These are phyloP conservation scores for Pseudachorutes palmiensis DNA, from an alignment of 1,140 invertebrate species.

Conservation along the genomic window DNA sequence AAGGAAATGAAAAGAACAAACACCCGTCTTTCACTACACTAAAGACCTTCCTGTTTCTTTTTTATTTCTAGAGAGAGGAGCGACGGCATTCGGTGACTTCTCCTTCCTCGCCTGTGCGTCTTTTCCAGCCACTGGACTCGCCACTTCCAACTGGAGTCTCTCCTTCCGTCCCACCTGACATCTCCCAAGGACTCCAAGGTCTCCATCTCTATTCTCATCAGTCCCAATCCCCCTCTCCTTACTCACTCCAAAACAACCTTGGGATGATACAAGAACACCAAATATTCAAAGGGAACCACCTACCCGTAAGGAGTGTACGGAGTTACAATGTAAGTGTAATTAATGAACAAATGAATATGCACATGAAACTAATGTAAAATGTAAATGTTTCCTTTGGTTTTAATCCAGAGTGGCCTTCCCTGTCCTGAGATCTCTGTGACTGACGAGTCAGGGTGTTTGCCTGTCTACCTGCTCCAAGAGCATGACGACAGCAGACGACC, in stretches of 20 bases:
- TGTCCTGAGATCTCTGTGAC: conserved; percentile 81
- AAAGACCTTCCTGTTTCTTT: conserved; percentile 35
- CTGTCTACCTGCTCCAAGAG: conserved; percentile 44
- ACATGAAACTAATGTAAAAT: conserved; percentile 8
- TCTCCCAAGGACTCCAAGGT: conserved; percentile 39
- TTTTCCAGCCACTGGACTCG: conserved; percentile 39
- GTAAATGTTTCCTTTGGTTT: conserved; percentile 11
- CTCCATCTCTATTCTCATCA: conserved; percentile 37
- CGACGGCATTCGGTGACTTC: conserved; percentile 39
- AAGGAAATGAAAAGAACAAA: too few relatives aligned
- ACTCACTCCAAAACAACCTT: conserved; percentile 47
- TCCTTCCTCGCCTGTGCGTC: conserved; percentile 39
- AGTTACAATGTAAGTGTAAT: conserved; percentile 9
- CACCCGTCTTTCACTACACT: neutral
- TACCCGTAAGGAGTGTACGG: conserved; percentile 41
- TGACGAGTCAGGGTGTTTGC: conserved; percentile 69
- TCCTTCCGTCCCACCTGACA: conserved; percentile 41
- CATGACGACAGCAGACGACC: conserved; percentile 57
- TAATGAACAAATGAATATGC: neutral
- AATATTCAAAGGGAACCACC: conserved; percentile 49
- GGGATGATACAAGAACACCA: conserved; percentile 73
- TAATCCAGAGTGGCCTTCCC: conserved; percentile 32
- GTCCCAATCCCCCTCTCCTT: conserved; percentile 27
- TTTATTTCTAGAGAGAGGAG: conserved; percentile 46
- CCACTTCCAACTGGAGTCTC: conserved; percentile 38